Conservation (phyloP, 2,113 vertebrate genomes). For the Hymenochirus boettgeri region DNA sequence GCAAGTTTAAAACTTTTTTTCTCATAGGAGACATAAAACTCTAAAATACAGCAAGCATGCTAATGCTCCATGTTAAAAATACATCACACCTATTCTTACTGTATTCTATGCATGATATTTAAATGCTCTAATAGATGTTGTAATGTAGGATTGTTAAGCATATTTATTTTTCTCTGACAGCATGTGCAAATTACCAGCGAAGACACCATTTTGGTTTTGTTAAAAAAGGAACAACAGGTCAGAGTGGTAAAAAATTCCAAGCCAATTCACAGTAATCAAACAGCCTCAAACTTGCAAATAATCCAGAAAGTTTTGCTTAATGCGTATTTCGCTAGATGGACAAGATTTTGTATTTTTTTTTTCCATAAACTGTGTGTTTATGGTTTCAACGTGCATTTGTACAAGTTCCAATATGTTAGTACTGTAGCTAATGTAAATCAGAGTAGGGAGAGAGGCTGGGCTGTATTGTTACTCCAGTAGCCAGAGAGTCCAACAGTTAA, state of each 20-base stretch:
- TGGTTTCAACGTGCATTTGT: too few relatives aligned
- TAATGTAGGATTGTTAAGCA: not conserved
- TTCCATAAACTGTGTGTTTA: too few relatives aligned
- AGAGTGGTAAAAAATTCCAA: not conserved
- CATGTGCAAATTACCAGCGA: not conserved
- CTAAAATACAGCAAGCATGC: too few relatives aligned
- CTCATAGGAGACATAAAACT: not conserved
- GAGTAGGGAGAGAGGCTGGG: too few relatives aligned
- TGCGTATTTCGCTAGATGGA: too few relatives aligned
- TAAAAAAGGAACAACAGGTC: not conserved
- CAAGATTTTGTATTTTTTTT: too few relatives aligned
- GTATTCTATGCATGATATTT: not conserved
- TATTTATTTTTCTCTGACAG: not conserved
- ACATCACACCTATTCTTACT: too few relatives aligned
- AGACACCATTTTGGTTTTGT: not conserved
- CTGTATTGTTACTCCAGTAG: too few relatives aligned
- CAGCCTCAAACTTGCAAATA: not conserved
- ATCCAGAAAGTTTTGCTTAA: not conserved
- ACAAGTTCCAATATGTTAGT: too few relatives aligned
- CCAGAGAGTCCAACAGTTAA: too few relatives aligned
- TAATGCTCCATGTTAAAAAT: too few relatives aligned
- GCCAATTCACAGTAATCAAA: conserved; percentile 1
- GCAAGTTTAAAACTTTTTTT: not conserved
- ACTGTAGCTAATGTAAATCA: too few relatives aligned
- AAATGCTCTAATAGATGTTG: not conserved